Conservation (phyloP, 2,888 invertebrate genomes). For the Mimachlamys varia region DNA sequence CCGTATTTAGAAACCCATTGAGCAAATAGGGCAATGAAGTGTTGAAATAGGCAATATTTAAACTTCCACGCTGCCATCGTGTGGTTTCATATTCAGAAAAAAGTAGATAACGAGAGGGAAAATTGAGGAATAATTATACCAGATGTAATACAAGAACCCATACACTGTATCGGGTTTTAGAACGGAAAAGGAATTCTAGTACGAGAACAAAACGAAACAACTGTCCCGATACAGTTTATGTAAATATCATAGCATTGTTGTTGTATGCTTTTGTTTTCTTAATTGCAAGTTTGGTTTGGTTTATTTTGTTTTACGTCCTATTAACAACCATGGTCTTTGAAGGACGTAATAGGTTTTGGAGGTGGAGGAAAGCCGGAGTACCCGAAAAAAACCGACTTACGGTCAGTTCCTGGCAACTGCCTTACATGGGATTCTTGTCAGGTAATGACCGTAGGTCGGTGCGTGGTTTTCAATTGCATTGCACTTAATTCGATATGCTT, state of each 20-base stretch:
- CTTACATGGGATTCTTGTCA: too few relatives aligned
- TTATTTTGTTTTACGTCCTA: too few relatives aligned
- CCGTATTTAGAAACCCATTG: conserved; percentile 13
- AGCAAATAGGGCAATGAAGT: background rate
- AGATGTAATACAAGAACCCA: background rate
- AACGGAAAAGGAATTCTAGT: background rate
- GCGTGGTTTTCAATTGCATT: too few relatives aligned
- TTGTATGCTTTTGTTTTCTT: background rate
- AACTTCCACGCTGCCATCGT: background rate
- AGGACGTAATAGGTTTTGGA: too few relatives aligned
- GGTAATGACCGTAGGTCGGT: too few relatives aligned
- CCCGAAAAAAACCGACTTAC: too few relatives aligned
- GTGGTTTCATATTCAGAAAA: background rate
- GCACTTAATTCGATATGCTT: too few relatives aligned
- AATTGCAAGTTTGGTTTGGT: too few relatives aligned
- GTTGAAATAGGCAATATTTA: background rate
- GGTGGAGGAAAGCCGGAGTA: too few relatives aligned
- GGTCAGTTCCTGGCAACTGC: too few relatives aligned
- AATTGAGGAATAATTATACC: background rate
- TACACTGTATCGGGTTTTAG: background rate
- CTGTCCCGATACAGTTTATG: background rate
- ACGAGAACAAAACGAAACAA: background rate
- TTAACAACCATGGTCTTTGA: too few relatives aligned
- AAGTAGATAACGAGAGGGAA: background rate
- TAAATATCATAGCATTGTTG: background rate